These are phyloP conservation scores for Apodemus agrarius DNA, from an alignment of 2,797 vertebrate species.

Conservation along the genomic window DNA sequence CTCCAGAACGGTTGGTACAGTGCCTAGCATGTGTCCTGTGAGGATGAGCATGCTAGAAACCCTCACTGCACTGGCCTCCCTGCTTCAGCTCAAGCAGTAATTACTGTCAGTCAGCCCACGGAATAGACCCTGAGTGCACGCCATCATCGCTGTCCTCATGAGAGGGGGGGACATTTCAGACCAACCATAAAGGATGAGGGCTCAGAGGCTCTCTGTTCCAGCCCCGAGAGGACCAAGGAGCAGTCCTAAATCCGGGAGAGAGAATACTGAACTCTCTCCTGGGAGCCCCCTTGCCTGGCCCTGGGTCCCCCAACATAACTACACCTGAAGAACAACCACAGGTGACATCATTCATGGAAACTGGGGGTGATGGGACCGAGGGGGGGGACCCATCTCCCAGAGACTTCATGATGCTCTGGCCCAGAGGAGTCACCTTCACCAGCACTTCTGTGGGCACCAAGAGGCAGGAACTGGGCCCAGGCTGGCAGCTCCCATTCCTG, in stretches of 20 bases:
- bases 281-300: neutral
- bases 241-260: neutral
- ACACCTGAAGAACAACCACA: neutral
- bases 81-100: neutral
- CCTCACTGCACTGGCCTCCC: neutral
- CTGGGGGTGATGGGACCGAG: constrained; percentile 93
- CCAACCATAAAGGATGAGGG: neutral
- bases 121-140: no score
- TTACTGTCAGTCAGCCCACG: neutral
- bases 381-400: constrained; percentile 95
- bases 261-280: neutral
- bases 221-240: neutral
- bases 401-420: constrained; percentile 95
- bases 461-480: constrained; percentile 93
- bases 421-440: constrained; percentile 94
- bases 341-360: constrained; percentile 81
- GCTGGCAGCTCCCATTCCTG: constrained; percentile 93
- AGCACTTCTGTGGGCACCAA: constrained; percentile 95
- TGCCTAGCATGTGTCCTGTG: neutral
- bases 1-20: neutral
- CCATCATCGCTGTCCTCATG: neutral
- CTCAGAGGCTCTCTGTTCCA: neutral
- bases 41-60: neutral
- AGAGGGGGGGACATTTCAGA: neutral
- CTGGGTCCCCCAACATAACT: neutral